These are phyloP conservation scores for Limanda limanda DNA, from an alignment of 2,113 vertebrate genomes.

Conservation along the genomic window DNA sequence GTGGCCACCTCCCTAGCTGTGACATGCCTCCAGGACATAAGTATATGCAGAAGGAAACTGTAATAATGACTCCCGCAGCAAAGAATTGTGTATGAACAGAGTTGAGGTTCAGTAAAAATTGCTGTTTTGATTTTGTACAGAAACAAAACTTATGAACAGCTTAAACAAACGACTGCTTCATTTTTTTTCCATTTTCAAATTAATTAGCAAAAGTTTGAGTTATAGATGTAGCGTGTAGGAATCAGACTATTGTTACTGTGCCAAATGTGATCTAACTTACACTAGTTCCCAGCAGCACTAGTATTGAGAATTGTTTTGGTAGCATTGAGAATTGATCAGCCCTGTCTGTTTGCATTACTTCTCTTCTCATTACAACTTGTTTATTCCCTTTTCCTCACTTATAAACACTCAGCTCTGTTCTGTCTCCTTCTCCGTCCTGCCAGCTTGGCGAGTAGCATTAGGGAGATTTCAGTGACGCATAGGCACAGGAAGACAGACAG, in stretches of 20 bases:
- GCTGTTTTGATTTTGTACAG: too few species aligned
- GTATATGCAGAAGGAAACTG: too few species aligned
- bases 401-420: neutral
- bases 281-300: neutral
- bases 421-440: conserved; percentile 13
- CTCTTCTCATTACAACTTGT: neutral
- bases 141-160: too few species aligned
- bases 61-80: too few species aligned
- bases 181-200: neutral
- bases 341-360: neutral
- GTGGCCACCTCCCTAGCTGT: neutral
- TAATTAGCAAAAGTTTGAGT: neutral
- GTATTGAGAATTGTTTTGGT: neutral
- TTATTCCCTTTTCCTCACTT: neutral
- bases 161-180: neutral
- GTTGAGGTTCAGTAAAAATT: too few species aligned
- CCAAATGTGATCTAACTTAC: neutral
- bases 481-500: conserved; percentile 7
- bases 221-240: too few species aligned
- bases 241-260: too few species aligned
- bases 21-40: conserved; percentile 22
- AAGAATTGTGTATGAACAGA: too few species aligned
- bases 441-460: conserved; percentile 9
- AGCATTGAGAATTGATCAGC: neutral
- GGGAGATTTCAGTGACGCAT: neutral